A percentile compares a stretch with the other conserved stretches of the same genome.
Conservation (phyloP, 2,113 vertebrate genomes). For the Sporophila hypoxantha region DNA sequence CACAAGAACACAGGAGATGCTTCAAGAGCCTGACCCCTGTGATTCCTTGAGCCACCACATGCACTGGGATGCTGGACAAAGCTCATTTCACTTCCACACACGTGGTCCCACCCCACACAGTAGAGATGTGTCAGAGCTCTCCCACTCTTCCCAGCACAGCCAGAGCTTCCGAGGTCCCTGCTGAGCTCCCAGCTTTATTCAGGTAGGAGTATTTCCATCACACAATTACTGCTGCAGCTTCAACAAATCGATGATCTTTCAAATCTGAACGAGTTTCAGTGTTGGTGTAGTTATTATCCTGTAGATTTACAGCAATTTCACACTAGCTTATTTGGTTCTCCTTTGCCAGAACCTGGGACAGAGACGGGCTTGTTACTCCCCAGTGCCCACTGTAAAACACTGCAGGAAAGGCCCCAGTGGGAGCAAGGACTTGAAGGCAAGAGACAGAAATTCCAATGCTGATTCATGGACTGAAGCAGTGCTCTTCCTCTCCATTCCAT, state of each 20-base stretch:
- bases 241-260: rapidly evolving
- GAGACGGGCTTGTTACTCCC: background rate
- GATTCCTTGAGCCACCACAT: background rate
- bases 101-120: rapidly evolving
- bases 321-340: too few relatives aligned
- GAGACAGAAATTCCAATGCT: background rate
- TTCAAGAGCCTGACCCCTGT: background rate
- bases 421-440: background rate
- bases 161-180: background rate
- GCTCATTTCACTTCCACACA: background rate
- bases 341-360: background rate
- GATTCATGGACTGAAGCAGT: background rate
- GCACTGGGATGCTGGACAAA: background rate
- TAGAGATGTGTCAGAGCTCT: too few relatives aligned
- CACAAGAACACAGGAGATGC: background rate
- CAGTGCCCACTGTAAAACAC: rapidly evolving
- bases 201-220: background rate
- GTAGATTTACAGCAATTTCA: too few relatives aligned
- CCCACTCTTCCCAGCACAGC: background rate
- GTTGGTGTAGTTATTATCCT: too few relatives aligned
- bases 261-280: too few relatives aligned
- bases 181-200: background rate
- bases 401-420: background rate
- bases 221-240: background rate
- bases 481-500: background rate